Evolutionary conservation across 2,888 invertebrate species (phyloP), one percentile per base, ranked within the genome.

Genomic region (Euclidia mi): DNA sequence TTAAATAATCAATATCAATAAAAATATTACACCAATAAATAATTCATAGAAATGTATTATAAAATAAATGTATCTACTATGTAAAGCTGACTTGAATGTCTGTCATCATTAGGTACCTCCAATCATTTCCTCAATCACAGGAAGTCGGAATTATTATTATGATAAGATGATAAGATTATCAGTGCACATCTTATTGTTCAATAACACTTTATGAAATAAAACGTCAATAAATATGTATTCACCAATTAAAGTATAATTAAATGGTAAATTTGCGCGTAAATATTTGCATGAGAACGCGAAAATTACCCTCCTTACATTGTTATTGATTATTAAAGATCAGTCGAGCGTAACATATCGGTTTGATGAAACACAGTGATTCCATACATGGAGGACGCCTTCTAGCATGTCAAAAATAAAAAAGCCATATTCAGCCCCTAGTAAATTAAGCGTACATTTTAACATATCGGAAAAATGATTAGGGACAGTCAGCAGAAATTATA

Each of bases 351-450:
- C 65, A 69, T 65, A 65, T 38, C 64, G 48, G 68, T 64, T 58
- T 68, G 57, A 56, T 52, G 51, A 61, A 63, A 68, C 63, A 69
- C 57, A 70, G 50, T 68, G 52, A 67, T 59, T 52, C 50, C 55
- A 53, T 56, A 75, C 51, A 58, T 59, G 65, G 47, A 76, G 66
- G 56, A 76, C 55, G 63, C 64, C 72, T 74, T 67, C 63, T 71
- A 79, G 84, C 85, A 28, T 58, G 81, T 81, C 72, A 79, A 85
- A 87, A 78, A 61, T 73, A 87, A 84, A 85, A 84, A 93, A 93
- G 91, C 92, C 82, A 88, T 76, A 82, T 79, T 81, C 93, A 93
- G 93, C 92, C 92, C 87, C 88, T 91, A 92, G 68, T 76, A 79
- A 84, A 89, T 84, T 74, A 92, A 92, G 92, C 92, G 73, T 81